Evolutionary conservation across 2,113 vertebrate genomes (phyloP).

Genomic region (Dasypus novemcinctus): DNA sequence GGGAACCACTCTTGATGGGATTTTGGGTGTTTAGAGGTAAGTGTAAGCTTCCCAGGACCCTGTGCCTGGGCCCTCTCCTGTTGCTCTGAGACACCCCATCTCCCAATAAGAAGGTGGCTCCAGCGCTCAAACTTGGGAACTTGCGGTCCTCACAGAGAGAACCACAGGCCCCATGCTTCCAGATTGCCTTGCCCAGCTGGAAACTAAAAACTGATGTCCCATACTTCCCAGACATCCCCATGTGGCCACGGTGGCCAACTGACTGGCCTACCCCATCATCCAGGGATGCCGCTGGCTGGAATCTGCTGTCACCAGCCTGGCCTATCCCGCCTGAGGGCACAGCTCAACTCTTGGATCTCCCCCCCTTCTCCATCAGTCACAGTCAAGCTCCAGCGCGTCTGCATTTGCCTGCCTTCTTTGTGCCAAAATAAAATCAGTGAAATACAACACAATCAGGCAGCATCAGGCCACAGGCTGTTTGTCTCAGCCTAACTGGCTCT

Average conservation of each 20-base stretch:
- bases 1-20: not conserved
- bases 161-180: not conserved
- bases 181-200: not conserved
- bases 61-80: not conserved
- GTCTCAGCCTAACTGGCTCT: conserved; percentile 61
- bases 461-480: conserved; percentile 15
- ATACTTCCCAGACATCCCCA: not conserved
- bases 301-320: not conserved
- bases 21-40: not conserved
- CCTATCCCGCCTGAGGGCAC: not conserved
- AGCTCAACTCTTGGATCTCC: not conserved
- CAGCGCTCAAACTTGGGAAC: not conserved
- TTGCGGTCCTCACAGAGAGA: not conserved
- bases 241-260: not conserved
- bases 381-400: not conserved
- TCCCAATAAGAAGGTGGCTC: not conserved
- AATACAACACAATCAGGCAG: conserved; percentile 31
- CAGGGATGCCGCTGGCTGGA: not conserved
- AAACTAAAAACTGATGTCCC: not conserved
- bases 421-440: conserved; percentile 69
- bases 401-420: not conserved
- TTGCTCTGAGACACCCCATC: not conserved
- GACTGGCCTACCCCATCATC: not conserved
- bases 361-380: not conserved
- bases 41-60: not conserved